Evolutionary conservation across 2,113 vertebrate genomes (phyloP), one percentile per base, ranked within the genome.

Genomic region (Pseudolaguvia tuberculata): DNA sequence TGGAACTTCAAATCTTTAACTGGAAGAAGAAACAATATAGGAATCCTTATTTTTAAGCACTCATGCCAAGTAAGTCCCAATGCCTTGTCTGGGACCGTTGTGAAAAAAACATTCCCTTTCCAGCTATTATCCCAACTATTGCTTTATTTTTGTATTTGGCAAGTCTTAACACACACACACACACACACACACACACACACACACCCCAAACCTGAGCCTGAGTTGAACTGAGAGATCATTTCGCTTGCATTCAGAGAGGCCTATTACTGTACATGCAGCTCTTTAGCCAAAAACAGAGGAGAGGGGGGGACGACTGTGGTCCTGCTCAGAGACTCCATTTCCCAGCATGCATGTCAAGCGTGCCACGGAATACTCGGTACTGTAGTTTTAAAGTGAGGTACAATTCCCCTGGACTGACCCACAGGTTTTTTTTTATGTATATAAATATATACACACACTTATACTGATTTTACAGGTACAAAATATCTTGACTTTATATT

Each of bases 261-360:
- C 89, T 89, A 88, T 88, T 87, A 89, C 87, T 90, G 89, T 89
- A 88, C 84, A 86, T 86, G 84, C 87, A 90, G 86, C 87, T 31
- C 87, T 85, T 86, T 83, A 90, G 88, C 89, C 89, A 89, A 89
- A 84, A 82, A 42, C 39, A 42, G 71, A 65, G 61, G 66, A n/a
- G 71, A 27, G 73, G 45, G 47, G n/a, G n/a, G n/a, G n/a, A n/a
- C n/a, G n/a, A 80, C 48, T 23, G 51, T 39, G 68, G 45, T 31
- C 57, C 73, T 62, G 59, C 77, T 72, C 75, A 71, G 65, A 82
- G 61, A 87, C 85, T 85, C 78, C 82, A 86, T 82, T 74, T 86
- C 86, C 87, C 86, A 87, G 74, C 85, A 84, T 88, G 87, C 88
- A 87, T 63, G 80, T 56, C 45, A 79, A 82, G 63, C 47, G 53